Evolutionary conservation across 1,140 invertebrate genomes (phyloP).

Genomic region (Nephotettix cincticeps): DNA sequence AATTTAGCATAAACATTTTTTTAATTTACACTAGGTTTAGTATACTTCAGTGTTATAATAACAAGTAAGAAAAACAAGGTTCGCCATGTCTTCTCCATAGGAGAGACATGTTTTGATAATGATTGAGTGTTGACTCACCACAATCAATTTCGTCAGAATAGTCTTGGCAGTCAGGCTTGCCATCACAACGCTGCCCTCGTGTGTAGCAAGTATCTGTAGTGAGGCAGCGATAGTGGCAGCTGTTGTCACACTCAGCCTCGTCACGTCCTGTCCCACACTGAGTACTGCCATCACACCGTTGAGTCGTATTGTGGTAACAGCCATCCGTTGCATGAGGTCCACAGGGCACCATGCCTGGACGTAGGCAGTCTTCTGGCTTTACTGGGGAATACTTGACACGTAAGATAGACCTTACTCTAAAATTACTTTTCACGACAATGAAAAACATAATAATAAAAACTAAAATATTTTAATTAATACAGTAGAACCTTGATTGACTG

Average conservation of each 20-base stretch:
- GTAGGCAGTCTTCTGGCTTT: not conserved
- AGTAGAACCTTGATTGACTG: no score
- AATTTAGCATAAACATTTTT: no score
- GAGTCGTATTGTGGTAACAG: slow-evolving; percentile 27
- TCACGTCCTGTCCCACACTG: slow-evolving; percentile 22
- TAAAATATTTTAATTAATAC: no score
- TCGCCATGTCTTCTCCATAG: no score
- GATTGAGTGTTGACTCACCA: slow-evolving; percentile 41
- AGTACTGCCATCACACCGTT: slow-evolving; percentile 15
- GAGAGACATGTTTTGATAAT: no score
- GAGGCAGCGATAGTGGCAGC: not conserved
- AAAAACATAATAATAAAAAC: no score
- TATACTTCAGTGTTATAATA: no score
- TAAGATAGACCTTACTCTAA: no score
- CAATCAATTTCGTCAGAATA: slow-evolving; percentile 48
- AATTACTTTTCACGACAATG: no score
- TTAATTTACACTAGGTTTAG: no score
- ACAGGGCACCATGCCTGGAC: not conserved
- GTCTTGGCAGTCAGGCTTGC: slow-evolving; percentile 46
- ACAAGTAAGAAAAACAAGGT: no score
- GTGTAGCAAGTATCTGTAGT: slow-evolving; percentile 28
- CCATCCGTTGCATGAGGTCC: not conserved
- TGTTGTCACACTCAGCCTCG: slow-evolving; percentile 15
- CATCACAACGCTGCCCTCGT: slow-evolving; percentile 32
- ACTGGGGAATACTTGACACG: no score